phyloP scores from a whole-genome alignment of 2,888 invertebrate genomes.

The Blera fallax region DNA sequence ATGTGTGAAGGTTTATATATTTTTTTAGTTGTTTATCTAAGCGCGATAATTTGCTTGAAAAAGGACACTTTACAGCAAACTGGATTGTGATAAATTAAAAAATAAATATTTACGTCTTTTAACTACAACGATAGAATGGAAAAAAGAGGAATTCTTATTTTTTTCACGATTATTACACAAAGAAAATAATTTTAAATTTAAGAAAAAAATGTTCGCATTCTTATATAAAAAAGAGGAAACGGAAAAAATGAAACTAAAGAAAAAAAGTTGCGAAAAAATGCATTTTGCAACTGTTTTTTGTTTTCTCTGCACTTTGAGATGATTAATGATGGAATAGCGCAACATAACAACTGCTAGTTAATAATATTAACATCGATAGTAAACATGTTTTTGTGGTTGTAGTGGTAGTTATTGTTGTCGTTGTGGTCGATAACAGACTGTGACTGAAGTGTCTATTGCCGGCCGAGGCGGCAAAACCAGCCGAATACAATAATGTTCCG shows the following conservation, averaged over 20 bases:
- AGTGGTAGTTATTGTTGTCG: slow-evolving; percentile 75
- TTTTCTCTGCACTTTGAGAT: slow-evolving; percentile 22
- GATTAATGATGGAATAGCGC: slow-evolving; percentile 73
- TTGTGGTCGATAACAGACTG: slow-evolving; percentile 74
- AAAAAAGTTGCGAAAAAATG: slow-evolving; percentile 71
- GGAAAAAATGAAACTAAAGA: slow-evolving; percentile 44
- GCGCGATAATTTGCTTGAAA: slow-evolving; percentile 39
- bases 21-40: slow-evolving; percentile 5
- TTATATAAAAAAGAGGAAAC: slow-evolving; percentile 19
- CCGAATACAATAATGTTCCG: slow-evolving; percentile 81
- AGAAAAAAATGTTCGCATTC: slow-evolving; percentile 19
- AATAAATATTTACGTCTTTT: slow-evolving; percentile 16
- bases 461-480: slow-evolving; percentile 81
- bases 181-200: slow-evolving; percentile 15
- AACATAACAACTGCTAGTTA: slow-evolving; percentile 70
- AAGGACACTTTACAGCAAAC: slow-evolving; percentile 54
- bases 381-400: slow-evolving; percentile 79
- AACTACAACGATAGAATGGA: slow-evolving; percentile 28
- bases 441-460: slow-evolving; percentile 77
- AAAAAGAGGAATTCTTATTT: slow-evolving; percentile 13
- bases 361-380: slow-evolving; percentile 78
- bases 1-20: slow-evolving; percentile 40
- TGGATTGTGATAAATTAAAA: not conserved
- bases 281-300: slow-evolving; percentile 18
- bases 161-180: slow-evolving; percentile 25